These are phyloP conservation scores for Dolichallabes microphthalmus DNA, from an alignment of 2,113 vertebrate species.

Conservation along the genomic window DNA sequence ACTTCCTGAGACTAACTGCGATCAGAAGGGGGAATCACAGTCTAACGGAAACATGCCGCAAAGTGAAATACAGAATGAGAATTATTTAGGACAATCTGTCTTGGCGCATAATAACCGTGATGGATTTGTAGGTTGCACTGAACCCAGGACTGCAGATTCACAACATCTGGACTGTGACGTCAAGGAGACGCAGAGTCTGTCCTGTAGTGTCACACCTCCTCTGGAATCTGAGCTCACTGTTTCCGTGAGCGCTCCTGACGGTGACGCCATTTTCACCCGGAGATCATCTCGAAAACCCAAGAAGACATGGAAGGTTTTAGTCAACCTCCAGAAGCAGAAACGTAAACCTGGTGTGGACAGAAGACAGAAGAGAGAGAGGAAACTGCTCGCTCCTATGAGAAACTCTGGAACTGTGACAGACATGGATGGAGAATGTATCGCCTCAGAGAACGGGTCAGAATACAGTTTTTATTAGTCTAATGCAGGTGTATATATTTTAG, in stretches of 20 bases:
- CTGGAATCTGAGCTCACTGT: neutral
- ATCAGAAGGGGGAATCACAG: neutral
- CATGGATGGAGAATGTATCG: neutral
- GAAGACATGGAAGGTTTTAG: conserved; percentile 43
- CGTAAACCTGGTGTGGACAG: neutral
- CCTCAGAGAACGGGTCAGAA: conserved; percentile 20
- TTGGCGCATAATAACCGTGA: neutral
- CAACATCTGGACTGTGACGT: neutral
- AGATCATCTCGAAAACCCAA: conserved; percentile 42
- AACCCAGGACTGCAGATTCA: neutral
- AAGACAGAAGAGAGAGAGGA: neutral
- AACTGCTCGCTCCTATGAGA: neutral
- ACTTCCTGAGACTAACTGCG: neutral
- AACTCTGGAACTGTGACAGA: neutral
- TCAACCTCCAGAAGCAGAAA: conserved; percentile 35
- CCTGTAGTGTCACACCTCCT: neutral
- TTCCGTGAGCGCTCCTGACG: neutral
- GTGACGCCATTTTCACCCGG: neutral
- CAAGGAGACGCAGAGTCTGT: neutral
- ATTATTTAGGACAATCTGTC: neutral
- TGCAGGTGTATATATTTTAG: neutral
- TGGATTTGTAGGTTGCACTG: neutral
- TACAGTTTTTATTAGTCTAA: neutral
- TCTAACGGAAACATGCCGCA: too few relatives aligned
- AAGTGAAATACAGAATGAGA: neutral